Percentiles rank a stretch among this genome's conserved stretches.
phyloP scores from a whole-genome alignment of 2,113 vertebrate genomes.

The Nothocercus julius region DNA sequence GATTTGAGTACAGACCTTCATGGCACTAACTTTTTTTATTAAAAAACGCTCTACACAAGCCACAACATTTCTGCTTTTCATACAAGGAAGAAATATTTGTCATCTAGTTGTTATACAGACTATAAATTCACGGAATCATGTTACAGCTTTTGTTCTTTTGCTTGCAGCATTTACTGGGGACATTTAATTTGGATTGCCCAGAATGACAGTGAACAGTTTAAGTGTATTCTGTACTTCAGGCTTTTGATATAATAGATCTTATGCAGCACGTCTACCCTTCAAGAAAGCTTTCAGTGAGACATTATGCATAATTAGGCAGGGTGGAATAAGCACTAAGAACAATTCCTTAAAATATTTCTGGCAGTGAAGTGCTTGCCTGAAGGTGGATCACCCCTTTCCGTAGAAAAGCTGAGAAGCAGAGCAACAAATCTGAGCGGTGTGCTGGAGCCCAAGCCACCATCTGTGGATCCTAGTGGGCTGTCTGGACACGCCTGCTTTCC shows the following conservation, averaged over 20 bases:
- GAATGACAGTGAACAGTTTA: conserved; percentile 46
- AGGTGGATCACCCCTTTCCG: not conserved
- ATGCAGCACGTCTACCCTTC: not conserved
- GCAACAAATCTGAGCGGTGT: not conserved
- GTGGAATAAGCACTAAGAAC: conserved; percentile 16
- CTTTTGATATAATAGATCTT: conserved; percentile 10
- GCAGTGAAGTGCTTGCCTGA: not conserved
- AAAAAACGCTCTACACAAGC: not conserved
- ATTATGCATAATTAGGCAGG: conserved; percentile 69
- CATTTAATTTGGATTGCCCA: conserved; percentile 61
- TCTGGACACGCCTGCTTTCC: not conserved
- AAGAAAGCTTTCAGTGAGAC: conserved; percentile 66
- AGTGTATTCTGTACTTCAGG: conserved; percentile 12
- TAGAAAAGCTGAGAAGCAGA: not conserved
- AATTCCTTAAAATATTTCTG: conserved; percentile 26
- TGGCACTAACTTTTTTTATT: fast-evolving
- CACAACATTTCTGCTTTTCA: not conserved
- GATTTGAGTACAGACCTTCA: not conserved
- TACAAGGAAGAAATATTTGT: not conserved
- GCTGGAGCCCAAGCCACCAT: not conserved
- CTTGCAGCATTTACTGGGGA: conserved; percentile 47
- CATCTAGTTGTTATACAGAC: not conserved
- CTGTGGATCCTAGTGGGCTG: not conserved
- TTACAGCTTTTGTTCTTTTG: conserved; percentile 58
- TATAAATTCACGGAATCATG: conserved; percentile 1